Evolutionary conservation across 2,888 invertebrate species (phyloP).

Genomic region (Drosophila greeni): DNA sequence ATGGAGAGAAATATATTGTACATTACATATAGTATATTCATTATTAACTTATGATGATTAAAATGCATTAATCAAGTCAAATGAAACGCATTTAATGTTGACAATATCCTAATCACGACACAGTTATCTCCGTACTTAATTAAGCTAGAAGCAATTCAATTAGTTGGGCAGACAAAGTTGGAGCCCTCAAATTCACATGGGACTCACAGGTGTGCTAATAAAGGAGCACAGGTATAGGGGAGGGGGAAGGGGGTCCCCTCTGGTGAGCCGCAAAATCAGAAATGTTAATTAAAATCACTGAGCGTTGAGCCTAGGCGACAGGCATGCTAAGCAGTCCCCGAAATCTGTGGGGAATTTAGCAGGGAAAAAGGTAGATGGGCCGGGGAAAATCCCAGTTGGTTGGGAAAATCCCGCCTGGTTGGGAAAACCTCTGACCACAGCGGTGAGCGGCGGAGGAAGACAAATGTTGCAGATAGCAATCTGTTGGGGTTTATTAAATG

Average conservation of each 20-base stretch:
- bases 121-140: conserved; percentile 59
- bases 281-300: conserved; percentile 74
- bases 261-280: conserved; percentile 67
- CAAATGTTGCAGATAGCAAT: conserved; percentile 42
- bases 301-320: conserved; percentile 52
- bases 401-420: conserved; percentile 30
- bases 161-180: conserved; percentile 54
- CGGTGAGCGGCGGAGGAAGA: conserved; percentile 29
- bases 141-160: conserved; percentile 69
- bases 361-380: conserved; percentile 1
- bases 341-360: conserved; percentile 52
- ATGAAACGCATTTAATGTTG: conserved; percentile 46
- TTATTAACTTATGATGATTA: conserved; percentile 26
- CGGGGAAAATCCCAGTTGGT: conserved; percentile 6
- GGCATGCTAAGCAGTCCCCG: conserved; percentile 48
- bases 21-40: too few relatives aligned
- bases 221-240: conserved; percentile 17
- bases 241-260: not conserved
- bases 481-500: conserved; percentile 36
- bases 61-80: conserved; percentile 49
- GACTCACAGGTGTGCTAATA: conserved; percentile 65
- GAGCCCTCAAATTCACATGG: conserved; percentile 22
- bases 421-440: conserved; percentile 49
- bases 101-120: conserved; percentile 50
- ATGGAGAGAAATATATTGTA: conserved; percentile 19